Evolutionary conservation across 2,113 vertebrate species (phyloP), one percentile per base, ranked within the genome.

Genomic region (Vulpes vulpes): DNA sequence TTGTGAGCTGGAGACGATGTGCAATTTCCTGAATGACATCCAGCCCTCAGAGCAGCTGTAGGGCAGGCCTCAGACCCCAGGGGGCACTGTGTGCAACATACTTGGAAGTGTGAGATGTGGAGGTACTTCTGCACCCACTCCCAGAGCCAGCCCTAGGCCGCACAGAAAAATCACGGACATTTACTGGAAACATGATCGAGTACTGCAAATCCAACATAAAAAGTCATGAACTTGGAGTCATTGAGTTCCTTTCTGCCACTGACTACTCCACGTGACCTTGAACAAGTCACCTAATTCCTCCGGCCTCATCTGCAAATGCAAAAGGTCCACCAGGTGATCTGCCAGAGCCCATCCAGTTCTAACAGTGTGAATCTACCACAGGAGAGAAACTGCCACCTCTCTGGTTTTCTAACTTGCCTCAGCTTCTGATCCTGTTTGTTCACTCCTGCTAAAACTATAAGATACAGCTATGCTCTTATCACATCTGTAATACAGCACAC

Each of bases 1-100:
- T 96, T 89, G 80, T 96, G 97, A 89, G 20, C 25, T 8, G 67
- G 22, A 82, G 19, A 89, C 27, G 78, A 67, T 8, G 10, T 84
- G 43, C 82, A 69, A 10, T 27, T 94, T 94, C 27, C 64, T 78
- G 43, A 71, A 55, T 9, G 32, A 67, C 43, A 55, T 32, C 5
- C 84, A 65, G n/a, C 32, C 19, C 23, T n/a, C 5, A 64, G 6
- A 15, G 25, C 10, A 78, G 38, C 27, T 53, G 20, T 49, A 30
- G 67, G 22, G 83, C 38, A 53, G 60, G 53, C 11, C 14, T 53
- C 20, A 59, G 57, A 23, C 64, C 23, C 27, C 38, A 71, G 11
- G 49, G 30, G 22, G 4, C 57, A 49, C 64, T 5, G 11, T 4
- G 2, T 53, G 8, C 35, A 65, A 7, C 0, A n/a, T 16, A 15